phyloP scores from a whole-genome alignment of 1,140 invertebrate genomes.

The Gonioctena quinquepunctata region DNA sequence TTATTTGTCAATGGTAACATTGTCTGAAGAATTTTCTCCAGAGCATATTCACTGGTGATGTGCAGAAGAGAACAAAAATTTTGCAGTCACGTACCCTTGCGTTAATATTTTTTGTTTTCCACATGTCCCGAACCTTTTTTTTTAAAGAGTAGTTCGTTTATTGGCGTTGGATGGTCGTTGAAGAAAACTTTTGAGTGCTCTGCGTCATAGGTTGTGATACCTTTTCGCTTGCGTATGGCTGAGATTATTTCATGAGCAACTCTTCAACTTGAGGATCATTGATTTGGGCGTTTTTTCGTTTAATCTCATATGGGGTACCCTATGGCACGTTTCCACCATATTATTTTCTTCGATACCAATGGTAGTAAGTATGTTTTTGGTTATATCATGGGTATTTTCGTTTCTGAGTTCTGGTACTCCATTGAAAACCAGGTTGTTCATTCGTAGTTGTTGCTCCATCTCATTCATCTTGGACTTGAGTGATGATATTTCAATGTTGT shows the following conservation, averaged over 20 bases:
- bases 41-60: not conserved
- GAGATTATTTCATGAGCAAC: not conserved
- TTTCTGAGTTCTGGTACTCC: not conserved
- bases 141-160: not conserved
- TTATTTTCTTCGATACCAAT: not conserved
- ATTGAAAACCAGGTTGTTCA: not conserved
- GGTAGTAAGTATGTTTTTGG: not conserved
- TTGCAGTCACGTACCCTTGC: not conserved
- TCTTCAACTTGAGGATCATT: not conserved
- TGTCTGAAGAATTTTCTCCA: not conserved
- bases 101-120: not conserved
- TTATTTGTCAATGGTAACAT: not conserved
- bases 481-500: not conserved
- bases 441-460: not conserved
- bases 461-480: not conserved
- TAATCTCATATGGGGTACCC: not conserved
- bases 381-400: not conserved
- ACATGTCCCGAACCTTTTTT: not conserved
- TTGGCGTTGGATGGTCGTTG: not conserved
- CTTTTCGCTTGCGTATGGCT: no score
- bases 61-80: not conserved
- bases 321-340: not conserved
- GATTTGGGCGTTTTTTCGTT: not conserved
- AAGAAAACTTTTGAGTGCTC: no score
- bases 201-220: no score